Conservation (phyloP, 2,797 vertebrate genomes). For the Acridotheres tristis region DNA sequence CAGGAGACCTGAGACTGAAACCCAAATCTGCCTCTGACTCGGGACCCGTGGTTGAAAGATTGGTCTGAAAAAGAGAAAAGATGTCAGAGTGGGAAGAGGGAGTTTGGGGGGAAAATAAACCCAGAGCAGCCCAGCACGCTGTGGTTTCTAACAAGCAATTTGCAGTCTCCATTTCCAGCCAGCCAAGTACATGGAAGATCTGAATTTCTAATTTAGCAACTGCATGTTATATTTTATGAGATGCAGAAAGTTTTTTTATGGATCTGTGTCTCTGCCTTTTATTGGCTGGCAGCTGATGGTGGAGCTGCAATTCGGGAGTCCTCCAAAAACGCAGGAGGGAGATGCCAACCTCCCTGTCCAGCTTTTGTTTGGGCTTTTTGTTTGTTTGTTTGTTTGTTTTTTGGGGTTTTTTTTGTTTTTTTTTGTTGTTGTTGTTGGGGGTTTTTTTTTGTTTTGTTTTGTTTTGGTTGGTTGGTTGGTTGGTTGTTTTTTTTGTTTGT, state of each 20-base stretch:
- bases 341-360: neutral
- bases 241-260: neutral
- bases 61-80: neutral
- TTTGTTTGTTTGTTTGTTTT: too few relatives aligned
- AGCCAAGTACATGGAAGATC: neutral
- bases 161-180: constrained; percentile 18
- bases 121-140: neutral
- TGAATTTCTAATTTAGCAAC: constrained; percentile 44
- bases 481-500: too few relatives aligned
- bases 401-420: too few relatives aligned
- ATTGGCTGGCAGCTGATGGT: neutral
- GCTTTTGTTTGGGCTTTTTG: neutral
- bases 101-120: neutral
- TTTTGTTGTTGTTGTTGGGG: too few relatives aligned
- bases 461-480: too few relatives aligned
- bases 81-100: neutral
- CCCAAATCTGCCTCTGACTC: constrained; percentile 9
- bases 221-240: neutral
- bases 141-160: constrained; percentile 25
- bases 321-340: neutral
- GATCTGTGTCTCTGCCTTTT: neutral
- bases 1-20: constrained; percentile 53
- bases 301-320: neutral
- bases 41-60: neutral
- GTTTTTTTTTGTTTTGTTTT: too few relatives aligned